These are phyloP conservation scores for Darevskia mixta DNA, from an alignment of 2,797 vertebrate genomes.

Conservation along the genomic window DNA sequence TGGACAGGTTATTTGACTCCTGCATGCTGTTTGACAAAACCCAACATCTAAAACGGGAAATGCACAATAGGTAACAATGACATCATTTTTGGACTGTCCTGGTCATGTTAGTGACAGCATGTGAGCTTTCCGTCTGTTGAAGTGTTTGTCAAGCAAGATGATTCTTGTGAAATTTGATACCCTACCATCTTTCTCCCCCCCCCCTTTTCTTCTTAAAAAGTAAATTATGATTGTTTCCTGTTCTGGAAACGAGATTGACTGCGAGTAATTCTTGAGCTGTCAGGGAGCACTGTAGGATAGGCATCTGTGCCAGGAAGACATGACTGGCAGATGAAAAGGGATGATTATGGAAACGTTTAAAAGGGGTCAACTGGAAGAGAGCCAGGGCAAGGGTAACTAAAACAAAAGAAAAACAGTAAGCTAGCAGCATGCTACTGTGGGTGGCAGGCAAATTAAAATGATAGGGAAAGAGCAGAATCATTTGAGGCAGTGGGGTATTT, in stretches of 20 bases:
- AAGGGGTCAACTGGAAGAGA: constrained; percentile 1
- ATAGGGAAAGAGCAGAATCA: neutral
- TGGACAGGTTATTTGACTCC: constrained; percentile 61
- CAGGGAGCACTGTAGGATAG: neutral
- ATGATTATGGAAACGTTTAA: constrained; percentile 15
- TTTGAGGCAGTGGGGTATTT: neutral
- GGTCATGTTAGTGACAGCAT: neutral
- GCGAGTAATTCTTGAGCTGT: neutral
- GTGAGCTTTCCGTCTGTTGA: neutral
- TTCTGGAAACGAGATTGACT: neutral
- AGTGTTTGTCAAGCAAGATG: neutral
- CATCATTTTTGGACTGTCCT: neutral
- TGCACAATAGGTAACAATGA: neutral
- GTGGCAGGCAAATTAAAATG: neutral
- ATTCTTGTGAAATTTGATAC: constrained; percentile 8
- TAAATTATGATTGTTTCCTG: neutral
- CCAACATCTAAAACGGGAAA: constrained; percentile 36
- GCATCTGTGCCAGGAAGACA: neutral
- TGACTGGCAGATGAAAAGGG: constrained; percentile 10
- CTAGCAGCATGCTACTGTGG: neutral
- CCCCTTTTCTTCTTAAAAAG: neutral
- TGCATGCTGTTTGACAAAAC: constrained; percentile 53
- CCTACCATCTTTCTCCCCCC: neutral
- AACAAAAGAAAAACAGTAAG: neutral
- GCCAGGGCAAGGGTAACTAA: neutral